Evolutionary conservation across 2,797 vertebrate genomes (phyloP).

Genomic region (Heliangelus exortis): DNA sequence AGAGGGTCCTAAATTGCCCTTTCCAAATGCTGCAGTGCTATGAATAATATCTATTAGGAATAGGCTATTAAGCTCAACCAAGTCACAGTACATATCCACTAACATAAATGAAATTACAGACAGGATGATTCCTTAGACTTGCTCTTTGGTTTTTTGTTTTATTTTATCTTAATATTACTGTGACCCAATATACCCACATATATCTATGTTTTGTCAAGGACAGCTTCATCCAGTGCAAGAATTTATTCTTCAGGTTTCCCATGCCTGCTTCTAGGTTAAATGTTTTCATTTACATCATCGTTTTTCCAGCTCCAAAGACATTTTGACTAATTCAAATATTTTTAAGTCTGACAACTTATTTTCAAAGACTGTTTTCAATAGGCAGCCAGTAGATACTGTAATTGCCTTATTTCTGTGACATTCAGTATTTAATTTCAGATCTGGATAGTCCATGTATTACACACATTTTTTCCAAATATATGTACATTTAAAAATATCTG

Average conservation of each 20-base stretch:
- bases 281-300: background rate
- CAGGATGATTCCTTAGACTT: background rate
- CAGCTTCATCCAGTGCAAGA: background rate
- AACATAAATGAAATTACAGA: background rate
- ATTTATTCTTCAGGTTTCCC: background rate
- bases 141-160: background rate
- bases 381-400: background rate
- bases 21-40: background rate
- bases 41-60: background rate
- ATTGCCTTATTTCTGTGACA: background rate
- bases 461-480: background rate
- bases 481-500: background rate
- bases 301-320: background rate
- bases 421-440: background rate
- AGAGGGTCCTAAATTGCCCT: background rate
- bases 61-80: background rate
- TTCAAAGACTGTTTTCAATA: background rate
- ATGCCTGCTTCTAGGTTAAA: background rate
- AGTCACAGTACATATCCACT: background rate
- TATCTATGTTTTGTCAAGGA: background rate
- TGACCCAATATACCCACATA: background rate
- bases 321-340: background rate
- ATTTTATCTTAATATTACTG: background rate
- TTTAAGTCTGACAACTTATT: background rate
- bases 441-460: background rate